Evolutionary conservation across 2,888 invertebrate genomes (phyloP).

Genomic region (Anagyrus pseudococci): DNA sequence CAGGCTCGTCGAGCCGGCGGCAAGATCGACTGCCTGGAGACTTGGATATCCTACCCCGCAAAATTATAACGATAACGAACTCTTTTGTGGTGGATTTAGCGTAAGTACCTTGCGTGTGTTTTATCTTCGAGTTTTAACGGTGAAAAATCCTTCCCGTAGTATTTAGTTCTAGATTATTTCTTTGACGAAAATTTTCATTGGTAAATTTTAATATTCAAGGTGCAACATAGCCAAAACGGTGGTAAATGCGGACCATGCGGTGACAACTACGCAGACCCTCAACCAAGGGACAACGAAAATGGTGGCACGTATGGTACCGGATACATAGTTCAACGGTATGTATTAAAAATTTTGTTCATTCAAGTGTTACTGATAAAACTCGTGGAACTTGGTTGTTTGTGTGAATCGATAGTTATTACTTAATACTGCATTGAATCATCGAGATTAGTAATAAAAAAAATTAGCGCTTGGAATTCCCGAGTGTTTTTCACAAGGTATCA

Average conservation of each 20-base stretch:
- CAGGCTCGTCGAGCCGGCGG: constrained; percentile 65
- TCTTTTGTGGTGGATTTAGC: constrained; percentile 65
- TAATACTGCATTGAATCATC: too few species aligned
- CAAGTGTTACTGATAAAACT: neutral
- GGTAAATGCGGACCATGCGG: constrained; percentile 67
- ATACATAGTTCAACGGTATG: constrained; percentile 60
- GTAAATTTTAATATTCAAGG: constrained; percentile 49
- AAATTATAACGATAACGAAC: constrained; percentile 65
- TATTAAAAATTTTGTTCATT: neutral
- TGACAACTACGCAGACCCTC: constrained; percentile 60
- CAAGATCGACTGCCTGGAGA: constrained; percentile 66
- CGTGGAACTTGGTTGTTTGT: neutral
- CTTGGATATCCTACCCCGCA: constrained; percentile 60
- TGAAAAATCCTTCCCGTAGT: too few species aligned
- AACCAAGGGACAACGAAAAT: constrained; percentile 64
- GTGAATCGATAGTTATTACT: too few species aligned
- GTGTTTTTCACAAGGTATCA: too few species aligned
- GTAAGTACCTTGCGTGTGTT: too few species aligned
- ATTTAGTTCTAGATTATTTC: too few species aligned
- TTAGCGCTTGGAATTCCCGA: too few species aligned
- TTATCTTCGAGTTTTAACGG: too few species aligned
- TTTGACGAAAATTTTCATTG: neutral
- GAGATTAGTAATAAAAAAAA: too few species aligned
- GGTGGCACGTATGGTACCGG: constrained; percentile 64
- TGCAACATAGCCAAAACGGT: constrained; percentile 59